Evolutionary conservation across 30 jellyfish, hydroid and myxozoan genomes (phyloP).

Genomic region (Aurelia sp.): DNA sequence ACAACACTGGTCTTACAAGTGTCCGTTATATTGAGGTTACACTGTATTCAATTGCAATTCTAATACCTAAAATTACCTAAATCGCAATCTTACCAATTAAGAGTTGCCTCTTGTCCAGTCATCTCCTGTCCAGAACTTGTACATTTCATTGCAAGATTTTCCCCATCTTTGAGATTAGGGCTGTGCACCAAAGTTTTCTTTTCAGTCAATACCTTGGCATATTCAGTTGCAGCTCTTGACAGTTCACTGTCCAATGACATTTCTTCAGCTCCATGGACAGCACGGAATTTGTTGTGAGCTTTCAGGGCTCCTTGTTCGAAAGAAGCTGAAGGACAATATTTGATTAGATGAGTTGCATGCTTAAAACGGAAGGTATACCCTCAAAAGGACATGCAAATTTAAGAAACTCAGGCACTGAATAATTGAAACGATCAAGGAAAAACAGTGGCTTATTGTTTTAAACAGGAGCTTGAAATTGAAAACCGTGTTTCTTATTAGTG

Average conservation of each 20-base stretch:
- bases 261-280: constrained; percentile 72
- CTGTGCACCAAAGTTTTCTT: constrained; percentile 73
- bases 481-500: too few relatives aligned
- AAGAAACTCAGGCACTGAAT: too few relatives aligned
- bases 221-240: constrained; percentile 81
- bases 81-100: constrained; percentile 66
- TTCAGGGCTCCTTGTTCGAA: constrained; percentile 70
- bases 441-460: too few relatives aligned
- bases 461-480: too few relatives aligned
- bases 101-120: constrained; percentile 92
- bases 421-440: too few relatives aligned
- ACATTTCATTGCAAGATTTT: constrained; percentile 84
- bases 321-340: constrained; percentile 3
- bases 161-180: constrained; percentile 68
- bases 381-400: too few relatives aligned
- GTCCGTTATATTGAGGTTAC: too few relatives aligned
- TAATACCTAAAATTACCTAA: background rate
- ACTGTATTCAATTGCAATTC: too few relatives aligned
- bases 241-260: constrained; percentile 73
- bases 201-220: constrained; percentile 67
- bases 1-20: too few relatives aligned
- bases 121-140: constrained; percentile 74
- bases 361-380: too few relatives aligned
- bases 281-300: constrained; percentile 87
- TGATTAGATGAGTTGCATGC: too few relatives aligned